Conservation (phyloP, 2,888 invertebrate species). For the Melinaea marsaeus region DNA sequence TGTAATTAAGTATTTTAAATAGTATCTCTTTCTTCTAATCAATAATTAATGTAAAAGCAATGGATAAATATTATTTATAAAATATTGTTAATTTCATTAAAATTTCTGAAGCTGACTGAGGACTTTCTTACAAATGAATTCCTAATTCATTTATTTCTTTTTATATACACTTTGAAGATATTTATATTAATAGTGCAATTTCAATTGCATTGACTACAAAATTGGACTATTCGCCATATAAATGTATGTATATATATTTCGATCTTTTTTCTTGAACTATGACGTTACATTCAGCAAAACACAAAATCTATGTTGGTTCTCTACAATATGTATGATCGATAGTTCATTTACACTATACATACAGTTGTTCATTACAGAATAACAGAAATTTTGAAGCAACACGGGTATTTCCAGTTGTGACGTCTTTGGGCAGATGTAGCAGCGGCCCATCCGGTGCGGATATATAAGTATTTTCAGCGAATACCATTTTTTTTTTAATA, state of each 20-base stretch:
- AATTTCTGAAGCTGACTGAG: background rate
- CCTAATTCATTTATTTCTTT: too few species aligned
- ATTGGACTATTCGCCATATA: too few species aligned
- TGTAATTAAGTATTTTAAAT: background rate
- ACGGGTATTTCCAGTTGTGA: constrained; percentile 48
- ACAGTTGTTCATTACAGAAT: constrained; percentile 13
- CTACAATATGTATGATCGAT: too few species aligned
- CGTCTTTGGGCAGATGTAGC: constrained; percentile 57
- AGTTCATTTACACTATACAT: too few species aligned
- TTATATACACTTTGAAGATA: too few species aligned
- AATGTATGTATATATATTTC: too few species aligned
- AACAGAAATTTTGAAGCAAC: constrained; percentile 34
- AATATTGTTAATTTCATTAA: too few species aligned
- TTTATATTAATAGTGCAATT: too few species aligned
- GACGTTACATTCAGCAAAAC: too few species aligned
- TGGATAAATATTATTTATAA: background rate
- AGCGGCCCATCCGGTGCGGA: constrained; percentile 37
- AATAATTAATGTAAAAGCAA: constrained; percentile 1
- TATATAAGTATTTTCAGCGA: constrained; percentile 27
- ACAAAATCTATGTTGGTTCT: too few species aligned
- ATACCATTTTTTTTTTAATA: constrained; percentile 17
- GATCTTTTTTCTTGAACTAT: too few species aligned
- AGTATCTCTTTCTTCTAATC: background rate
- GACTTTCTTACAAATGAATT: background rate
- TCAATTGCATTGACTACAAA: too few species aligned